Conservation (phyloP, 1,140 invertebrate genomes). For the Oreohelix idahoensis region DNA sequence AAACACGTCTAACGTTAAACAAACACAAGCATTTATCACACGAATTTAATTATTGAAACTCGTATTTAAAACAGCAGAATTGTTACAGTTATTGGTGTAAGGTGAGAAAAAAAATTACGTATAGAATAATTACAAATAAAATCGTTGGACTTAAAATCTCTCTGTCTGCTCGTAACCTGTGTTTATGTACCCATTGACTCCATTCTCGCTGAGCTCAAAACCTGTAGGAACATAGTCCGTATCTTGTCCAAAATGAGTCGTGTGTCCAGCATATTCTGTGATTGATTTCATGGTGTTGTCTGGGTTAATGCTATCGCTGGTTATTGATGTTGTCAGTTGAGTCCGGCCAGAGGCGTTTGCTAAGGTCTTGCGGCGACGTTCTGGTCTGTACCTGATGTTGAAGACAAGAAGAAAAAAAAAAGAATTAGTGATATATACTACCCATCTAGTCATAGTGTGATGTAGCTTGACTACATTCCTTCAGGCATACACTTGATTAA, state of each 20-base stretch:
- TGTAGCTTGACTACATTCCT: no score
- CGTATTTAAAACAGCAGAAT: no score
- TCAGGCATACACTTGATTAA: no score
- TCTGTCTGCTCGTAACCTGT: not conserved
- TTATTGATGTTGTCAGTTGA: slow-evolving; percentile 5
- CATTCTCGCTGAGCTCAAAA: not conserved
- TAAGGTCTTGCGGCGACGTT: not conserved
- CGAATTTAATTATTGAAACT: no score
- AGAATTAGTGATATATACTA: no score
- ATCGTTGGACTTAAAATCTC: not conserved
- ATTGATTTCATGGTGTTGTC: not conserved
- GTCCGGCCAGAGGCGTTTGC: not conserved
- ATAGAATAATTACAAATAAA: no score
- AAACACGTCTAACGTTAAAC: no score
- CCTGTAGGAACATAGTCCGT: not conserved
- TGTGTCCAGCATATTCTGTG: not conserved
- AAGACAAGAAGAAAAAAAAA: no score
- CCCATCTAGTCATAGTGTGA: no score
- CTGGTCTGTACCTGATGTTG: not conserved
- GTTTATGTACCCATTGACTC: not conserved
- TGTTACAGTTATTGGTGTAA: no score
- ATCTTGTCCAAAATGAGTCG: not conserved
- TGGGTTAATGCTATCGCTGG: not conserved
- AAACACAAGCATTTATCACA: no score
- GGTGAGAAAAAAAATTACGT: no score